Conservation (phyloP, 2,888 invertebrate species). For the Psylliodes chrysocephalus region DNA sequence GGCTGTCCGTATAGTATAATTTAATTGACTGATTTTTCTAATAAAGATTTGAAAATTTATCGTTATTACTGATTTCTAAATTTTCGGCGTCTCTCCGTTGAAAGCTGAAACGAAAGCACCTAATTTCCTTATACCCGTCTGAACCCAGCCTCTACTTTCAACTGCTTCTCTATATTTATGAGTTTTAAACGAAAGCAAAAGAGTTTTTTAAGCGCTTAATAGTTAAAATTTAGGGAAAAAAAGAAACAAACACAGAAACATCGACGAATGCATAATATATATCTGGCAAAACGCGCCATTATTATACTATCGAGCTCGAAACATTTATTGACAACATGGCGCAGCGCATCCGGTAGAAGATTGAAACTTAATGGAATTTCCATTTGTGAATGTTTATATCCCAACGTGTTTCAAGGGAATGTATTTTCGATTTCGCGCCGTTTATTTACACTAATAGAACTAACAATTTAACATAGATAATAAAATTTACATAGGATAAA, state of each 20-base stretch:
- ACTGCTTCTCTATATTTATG: too few relatives aligned
- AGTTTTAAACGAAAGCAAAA: not conserved
- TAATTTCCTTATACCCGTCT: too few relatives aligned
- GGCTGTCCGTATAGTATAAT: too few relatives aligned
- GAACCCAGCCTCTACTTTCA: too few relatives aligned
- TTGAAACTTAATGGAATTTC: slow-evolving; percentile 38
- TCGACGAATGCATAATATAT: not conserved
- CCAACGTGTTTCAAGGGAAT: not conserved
- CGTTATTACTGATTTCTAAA: too few relatives aligned
- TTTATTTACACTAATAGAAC: not conserved
- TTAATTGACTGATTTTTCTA: too few relatives aligned
- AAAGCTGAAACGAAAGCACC: too few relatives aligned
- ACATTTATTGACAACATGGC: slow-evolving; percentile 26
- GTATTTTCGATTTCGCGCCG: not conserved
- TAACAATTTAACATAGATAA: too few relatives aligned
- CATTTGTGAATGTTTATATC: slow-evolving; percentile 24
- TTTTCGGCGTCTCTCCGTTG: too few relatives aligned
- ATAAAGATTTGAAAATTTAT: too few relatives aligned
- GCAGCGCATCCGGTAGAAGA: slow-evolving; percentile 34
- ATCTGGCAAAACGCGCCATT: not conserved
- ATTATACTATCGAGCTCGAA: slow-evolving; percentile 11
- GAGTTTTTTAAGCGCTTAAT: not conserved
- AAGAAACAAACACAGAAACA: not conserved
- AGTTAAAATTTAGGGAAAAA: not conserved
- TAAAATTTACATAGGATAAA: too few relatives aligned